Evolutionary conservation across 2,113 vertebrate species (phyloP).

Genomic region (Neolamprologus caudopunctatus): DNA sequence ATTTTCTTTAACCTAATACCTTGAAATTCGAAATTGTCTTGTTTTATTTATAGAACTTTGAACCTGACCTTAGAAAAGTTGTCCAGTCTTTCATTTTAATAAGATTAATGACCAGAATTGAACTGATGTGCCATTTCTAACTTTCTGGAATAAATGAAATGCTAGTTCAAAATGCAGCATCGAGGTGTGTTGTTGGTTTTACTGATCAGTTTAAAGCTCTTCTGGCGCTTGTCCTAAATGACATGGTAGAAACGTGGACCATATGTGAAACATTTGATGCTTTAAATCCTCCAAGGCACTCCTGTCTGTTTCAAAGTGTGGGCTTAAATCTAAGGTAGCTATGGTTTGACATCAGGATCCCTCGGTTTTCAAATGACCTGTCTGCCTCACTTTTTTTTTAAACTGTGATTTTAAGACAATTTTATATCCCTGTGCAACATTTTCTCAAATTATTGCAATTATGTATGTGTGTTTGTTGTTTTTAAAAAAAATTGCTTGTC

Average conservation of each 20-base stretch:
- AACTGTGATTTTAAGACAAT: background rate
- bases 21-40: background rate
- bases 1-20: background rate
- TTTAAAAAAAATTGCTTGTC: background rate
- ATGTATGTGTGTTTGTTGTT: background rate
- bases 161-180: background rate
- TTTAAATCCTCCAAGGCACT: background rate
- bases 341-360: background rate
- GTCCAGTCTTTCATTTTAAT: fast-evolving
- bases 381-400: background rate
- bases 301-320: background rate
- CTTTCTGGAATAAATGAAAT: background rate
- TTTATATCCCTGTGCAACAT: background rate
- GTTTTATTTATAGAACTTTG: background rate
- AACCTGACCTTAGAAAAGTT: background rate
- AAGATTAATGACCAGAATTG: background rate
- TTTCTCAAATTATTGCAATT: background rate
- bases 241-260: background rate
- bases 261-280: background rate
- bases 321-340: background rate
- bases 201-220: background rate
- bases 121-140: background rate
- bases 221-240: background rate
- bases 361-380: fast-evolving
- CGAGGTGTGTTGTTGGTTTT: fast-evolving